These are phyloP conservation scores for Acyrthosiphon pisum DNA, from an alignment of 1,140 invertebrate species.

Conservation along the genomic window DNA sequence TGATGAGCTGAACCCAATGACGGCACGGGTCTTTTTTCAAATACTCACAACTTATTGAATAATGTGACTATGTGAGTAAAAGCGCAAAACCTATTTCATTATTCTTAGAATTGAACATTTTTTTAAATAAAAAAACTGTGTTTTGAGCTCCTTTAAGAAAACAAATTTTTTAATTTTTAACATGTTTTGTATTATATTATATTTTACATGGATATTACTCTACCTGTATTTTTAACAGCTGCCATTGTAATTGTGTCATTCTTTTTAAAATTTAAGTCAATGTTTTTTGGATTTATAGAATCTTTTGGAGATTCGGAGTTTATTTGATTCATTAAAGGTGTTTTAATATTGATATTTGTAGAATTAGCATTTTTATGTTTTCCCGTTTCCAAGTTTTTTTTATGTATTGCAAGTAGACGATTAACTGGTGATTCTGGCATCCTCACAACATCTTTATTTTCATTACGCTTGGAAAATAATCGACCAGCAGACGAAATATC, in stretches of 20 bases:
- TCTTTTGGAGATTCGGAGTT: background rate
- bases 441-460: constrained; percentile 33
- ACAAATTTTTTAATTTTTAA: background rate
- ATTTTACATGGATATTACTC: background rate
- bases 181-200: background rate
- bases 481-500: constrained; percentile 66
- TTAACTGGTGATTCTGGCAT: constrained; percentile 46
- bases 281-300: background rate
- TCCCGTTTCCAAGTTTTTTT: constrained; percentile 16
- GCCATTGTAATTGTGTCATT: background rate
- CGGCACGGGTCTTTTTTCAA: no score
- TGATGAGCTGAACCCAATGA: no score
- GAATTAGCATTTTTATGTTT: background rate
- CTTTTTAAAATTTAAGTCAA: constrained; percentile 19
- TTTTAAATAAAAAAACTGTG: no score
- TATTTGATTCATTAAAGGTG: constrained; percentile 49
- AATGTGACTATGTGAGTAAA: no score
- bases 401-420: constrained; percentile 34
- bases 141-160: no score
- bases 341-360: constrained; percentile 31
- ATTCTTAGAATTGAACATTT: no score
- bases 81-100: no score
- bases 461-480: constrained; percentile 66
- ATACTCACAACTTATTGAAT: no score
- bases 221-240: constrained; percentile 22